Conservation (phyloP, 2,888 invertebrate species). For the Drosophila kanekoi region DNA sequence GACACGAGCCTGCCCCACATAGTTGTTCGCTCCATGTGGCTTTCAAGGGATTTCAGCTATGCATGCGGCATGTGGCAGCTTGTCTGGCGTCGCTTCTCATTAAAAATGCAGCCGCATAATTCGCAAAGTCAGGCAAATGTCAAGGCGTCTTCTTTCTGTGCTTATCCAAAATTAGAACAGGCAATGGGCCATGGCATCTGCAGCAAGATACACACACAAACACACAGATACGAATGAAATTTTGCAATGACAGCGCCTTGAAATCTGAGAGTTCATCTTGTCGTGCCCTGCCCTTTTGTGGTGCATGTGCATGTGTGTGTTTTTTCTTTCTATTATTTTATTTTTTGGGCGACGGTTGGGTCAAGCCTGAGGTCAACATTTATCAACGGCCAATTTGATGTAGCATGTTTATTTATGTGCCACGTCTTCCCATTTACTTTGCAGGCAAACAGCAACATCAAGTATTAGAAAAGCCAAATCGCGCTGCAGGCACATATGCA, state of each 20-base stretch:
- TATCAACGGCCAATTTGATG: conserved; percentile 57
- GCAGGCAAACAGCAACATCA: conserved; percentile 56
- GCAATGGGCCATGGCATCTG: conserved; percentile 27
- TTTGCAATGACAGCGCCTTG: conserved; percentile 30
- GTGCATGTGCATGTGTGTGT: conserved; percentile 25
- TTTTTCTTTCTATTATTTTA: neutral
- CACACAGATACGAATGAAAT: neutral
- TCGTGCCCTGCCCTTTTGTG: conserved; percentile 24
- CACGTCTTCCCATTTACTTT: conserved; percentile 45
- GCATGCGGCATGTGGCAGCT: conserved; percentile 17
- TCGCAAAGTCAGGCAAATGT: conserved; percentile 47
- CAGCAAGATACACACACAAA: conserved; percentile 11
- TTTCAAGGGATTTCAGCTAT: conserved; percentile 24
- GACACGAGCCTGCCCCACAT: conserved; percentile 30
- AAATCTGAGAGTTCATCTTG: conserved; percentile 41
- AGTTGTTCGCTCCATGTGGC: conserved; percentile 6
- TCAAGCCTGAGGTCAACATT: conserved; percentile 49
- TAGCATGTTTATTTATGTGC: conserved; percentile 51
- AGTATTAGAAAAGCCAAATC: conserved; percentile 65
- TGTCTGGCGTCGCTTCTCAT: conserved; percentile 30
- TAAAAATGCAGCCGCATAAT: conserved; percentile 39
- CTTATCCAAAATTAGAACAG: conserved; percentile 50
- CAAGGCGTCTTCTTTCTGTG: conserved; percentile 43
- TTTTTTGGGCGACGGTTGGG: conserved; percentile 30
- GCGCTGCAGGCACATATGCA: conserved; percentile 59